Evolutionary conservation across 2,888 invertebrate genomes (phyloP), one percentile per base, ranked within the genome.

Genomic region (Tinea pellionella): DNA sequence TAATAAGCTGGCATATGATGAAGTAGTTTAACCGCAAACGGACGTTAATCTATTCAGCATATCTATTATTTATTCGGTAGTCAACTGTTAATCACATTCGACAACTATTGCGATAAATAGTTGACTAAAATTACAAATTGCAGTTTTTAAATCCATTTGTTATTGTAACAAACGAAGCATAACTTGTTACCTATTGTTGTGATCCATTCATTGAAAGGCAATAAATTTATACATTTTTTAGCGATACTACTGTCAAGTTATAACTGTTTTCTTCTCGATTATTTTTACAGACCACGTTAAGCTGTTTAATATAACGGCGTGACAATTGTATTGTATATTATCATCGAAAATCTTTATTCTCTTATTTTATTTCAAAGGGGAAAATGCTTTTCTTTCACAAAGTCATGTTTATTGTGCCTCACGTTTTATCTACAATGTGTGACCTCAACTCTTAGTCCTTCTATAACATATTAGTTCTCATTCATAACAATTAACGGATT

Each of bases 91-190:
- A 69, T 80, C 77, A 79, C 73, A 73, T 75, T 79, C 70, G 75
- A 75, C 70, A 66, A 70, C 69, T 69, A 70, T 73, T 73, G 68
- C 71, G 76, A 75, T 78, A 78, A 81, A 81, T 78, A 74, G 43
- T 62, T 53, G 73, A 76, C 71, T 76, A 75, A 67, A 69, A 68
- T 69, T 69, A 71, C 71, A 80, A 81, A 81, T 81, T 78, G 72
- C 63, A 66, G 68, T 66, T 71, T 77, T 59, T 80, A 77, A 69
- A 71, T 68, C 74, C 74, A 79, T 83, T 82, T 79, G 79, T 84
- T 81, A 81, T 75, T 68, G 71, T 78, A 59, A 57, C 61, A 61
- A 79, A 73, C 66, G 67, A 67, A 65, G 64, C 63, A 60, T 61
- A 64, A 64, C 65, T 67, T 66, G 63, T 66, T 66, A 66, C 62